These are phyloP conservation scores for Carcharodon carcharias DNA, from an alignment of 2,797 vertebrate species.

Conservation along the genomic window DNA sequence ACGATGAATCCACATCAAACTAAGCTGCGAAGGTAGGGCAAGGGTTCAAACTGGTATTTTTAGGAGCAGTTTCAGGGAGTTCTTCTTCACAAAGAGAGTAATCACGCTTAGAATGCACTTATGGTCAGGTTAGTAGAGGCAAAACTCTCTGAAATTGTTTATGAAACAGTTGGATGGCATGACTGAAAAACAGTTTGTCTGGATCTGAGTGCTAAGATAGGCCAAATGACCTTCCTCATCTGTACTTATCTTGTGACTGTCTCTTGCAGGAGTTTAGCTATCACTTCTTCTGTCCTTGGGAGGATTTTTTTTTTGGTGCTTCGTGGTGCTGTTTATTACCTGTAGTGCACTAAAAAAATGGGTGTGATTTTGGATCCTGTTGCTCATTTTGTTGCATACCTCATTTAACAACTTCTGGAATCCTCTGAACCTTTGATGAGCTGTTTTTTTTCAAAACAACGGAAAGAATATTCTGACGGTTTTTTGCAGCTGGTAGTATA, in stretches of 20 bases:
- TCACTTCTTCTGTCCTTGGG: neutral
- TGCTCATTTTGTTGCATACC: neutral
- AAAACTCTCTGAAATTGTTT: neutral
- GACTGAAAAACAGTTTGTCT: neutral
- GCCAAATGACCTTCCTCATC: neutral
- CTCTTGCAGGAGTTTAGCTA: constrained; percentile 5
- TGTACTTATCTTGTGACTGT: constrained; percentile 14
- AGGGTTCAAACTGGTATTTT: neutral
- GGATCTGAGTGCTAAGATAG: neutral
- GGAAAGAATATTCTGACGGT: neutral
- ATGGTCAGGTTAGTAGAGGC: neutral
- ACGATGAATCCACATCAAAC: too few relatives aligned
- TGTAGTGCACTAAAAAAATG: neutral
- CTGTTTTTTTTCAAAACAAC: neutral
- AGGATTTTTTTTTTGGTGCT: neutral
- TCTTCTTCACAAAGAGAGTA: neutral
- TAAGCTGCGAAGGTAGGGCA: neutral
- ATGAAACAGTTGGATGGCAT: neutral
- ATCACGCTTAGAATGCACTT: neutral
- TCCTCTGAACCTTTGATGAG: neutral
- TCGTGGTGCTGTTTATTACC: neutral
- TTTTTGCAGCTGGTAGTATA: neutral
- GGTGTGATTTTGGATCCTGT: neutral
- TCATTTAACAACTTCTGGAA: neutral
- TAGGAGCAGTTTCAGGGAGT: neutral